Conservation (phyloP, 2,113 vertebrate genomes). For the Callospermophilus lateralis region DNA sequence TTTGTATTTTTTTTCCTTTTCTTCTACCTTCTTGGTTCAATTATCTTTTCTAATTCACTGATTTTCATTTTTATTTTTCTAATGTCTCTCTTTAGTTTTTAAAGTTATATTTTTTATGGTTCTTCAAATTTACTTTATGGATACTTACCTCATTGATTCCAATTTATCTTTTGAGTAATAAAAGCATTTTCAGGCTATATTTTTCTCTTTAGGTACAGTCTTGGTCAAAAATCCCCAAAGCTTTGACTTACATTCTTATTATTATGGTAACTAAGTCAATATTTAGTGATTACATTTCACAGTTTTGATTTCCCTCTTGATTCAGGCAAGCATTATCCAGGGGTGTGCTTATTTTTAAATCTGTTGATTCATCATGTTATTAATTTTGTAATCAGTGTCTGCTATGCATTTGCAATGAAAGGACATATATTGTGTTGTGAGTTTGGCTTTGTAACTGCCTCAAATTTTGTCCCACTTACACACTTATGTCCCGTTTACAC, state of each 20-base stretch:
- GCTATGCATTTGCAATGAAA: neutral
- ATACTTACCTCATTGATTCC: neutral
- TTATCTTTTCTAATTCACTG: neutral
- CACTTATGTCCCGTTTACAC: neutral
- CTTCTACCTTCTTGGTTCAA: neutral
- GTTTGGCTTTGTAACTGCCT: neutral
- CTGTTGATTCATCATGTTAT: neutral
- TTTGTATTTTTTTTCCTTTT: neutral
- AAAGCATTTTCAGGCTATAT: neutral
- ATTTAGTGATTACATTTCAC: neutral
- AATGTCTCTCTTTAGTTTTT: neutral
- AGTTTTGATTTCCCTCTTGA: neutral
- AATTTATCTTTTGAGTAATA: neutral
- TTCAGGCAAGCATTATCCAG: neutral
- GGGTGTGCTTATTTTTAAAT: conserved; percentile 20
- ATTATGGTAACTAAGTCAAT: neutral
- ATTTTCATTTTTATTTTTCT: neutral
- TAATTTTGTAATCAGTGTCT: neutral
- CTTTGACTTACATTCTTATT: neutral
- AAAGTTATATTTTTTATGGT: neutral
- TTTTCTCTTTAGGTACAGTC: neutral
- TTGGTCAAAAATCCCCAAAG: neutral
- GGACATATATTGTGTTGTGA: neutral
- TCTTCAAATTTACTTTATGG: neutral
- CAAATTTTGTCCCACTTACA: neutral